Base-by-base conservation (phyloP, 2,797 vertebrate genomes). In the Xenentodon cancila region DNA sequence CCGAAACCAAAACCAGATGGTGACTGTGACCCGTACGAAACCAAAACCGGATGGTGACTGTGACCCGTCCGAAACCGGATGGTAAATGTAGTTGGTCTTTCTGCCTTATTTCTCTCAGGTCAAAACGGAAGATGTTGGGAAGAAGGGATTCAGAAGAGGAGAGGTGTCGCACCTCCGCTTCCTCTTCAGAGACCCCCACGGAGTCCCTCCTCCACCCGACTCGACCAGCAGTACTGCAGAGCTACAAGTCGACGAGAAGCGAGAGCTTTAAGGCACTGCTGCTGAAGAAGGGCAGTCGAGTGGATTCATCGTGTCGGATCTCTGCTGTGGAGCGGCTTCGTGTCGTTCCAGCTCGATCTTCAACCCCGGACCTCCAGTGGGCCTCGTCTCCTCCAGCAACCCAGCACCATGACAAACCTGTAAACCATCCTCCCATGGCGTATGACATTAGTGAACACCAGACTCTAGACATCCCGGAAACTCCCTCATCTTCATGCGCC, bases 111-210 rank as follows among this genome's bases (percentile, higher is more conserved):
- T 18, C 1, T 81, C 47, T 77, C 86, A 99, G 97, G 91, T 99
- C 97, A 60, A 99, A 99, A 91, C 94, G 94, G 91, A 98, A 97
- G 91, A 94, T 99, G 88, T 91, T 99, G 21, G 96, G 97, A 78
- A 93, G 96, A 68, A 93, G 92, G 62, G 93, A 95, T 66, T 93
- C 93, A 13, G 94, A 95, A 9, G 94, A 95, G 0, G 93, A 95
- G 8, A 86, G 84, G 32, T 49, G 73, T 19, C 80, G 48, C 16
- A 59, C 54, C 22, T 78, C 78, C 9, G 64, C 63, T 6, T 63
- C 93, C 0, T 95, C 95, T 2, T 40, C 43, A 0, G 82, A 92
- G 68, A 94, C 93, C 4, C 94, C 95, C 54, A 92, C 93, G 0
- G 84, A 91, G 20, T 65, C 76, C 4, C 87, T 64, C 22, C 66